phyloP scores from a whole-genome alignment of 2,113 vertebrate species.

The Nycticryphes semicollaris region DNA sequence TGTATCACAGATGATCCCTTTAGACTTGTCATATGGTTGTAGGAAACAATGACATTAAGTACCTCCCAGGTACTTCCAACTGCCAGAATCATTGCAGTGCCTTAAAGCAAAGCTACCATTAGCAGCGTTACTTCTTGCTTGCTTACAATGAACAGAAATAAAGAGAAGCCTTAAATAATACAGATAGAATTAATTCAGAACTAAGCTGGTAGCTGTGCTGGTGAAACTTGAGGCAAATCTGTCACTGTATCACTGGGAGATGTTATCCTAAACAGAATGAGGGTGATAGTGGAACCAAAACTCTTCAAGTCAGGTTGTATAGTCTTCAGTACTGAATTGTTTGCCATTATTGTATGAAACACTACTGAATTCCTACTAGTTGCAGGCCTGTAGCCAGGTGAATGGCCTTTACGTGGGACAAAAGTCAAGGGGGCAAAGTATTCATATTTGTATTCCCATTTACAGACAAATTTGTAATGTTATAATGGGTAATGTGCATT shows the following conservation, averaged over 20 bases:
- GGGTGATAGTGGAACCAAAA: background rate
- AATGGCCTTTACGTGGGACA: accelerated
- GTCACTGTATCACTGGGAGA: background rate
- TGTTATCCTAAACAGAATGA: background rate
- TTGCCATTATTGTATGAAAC: background rate
- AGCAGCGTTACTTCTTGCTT: background rate
- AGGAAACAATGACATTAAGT: background rate
- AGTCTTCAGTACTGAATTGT: background rate
- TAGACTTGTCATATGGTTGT: background rate
- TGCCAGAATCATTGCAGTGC: background rate
- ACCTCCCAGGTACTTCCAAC: background rate
- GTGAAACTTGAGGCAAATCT: background rate
- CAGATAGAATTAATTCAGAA: background rate
- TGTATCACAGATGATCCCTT: background rate
- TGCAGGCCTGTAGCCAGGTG: background rate
- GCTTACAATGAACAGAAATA: background rate
- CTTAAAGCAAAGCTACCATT: background rate
- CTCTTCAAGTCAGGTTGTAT: background rate
- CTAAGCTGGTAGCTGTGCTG: background rate
- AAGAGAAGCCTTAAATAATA: background rate
- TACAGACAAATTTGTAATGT: background rate
- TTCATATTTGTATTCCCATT: background rate
- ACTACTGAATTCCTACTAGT: background rate
- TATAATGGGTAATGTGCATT: background rate
- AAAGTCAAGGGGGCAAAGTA: background rate